Percentiles rank a stretch among this genome's conserved stretches.
These are phyloP conservation scores for Drepanosiphum platanoidis DNA, from an alignment of 2,888 invertebrate genomes.

Conservation along the genomic window DNA sequence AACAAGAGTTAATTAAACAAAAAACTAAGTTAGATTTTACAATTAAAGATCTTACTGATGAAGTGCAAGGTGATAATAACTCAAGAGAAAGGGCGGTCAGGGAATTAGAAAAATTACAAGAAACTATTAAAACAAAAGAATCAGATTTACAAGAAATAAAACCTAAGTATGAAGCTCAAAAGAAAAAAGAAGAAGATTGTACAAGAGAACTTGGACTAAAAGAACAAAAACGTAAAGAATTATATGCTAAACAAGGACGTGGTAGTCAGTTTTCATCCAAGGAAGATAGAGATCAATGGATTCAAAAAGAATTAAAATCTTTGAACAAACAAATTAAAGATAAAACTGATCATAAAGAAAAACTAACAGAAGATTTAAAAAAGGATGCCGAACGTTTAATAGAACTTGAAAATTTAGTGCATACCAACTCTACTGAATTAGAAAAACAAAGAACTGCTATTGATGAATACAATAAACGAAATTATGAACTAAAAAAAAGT, in stretches of 20 bases:
- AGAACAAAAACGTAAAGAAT: slow-evolving; percentile 94
- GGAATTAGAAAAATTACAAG: slow-evolving; percentile 85
- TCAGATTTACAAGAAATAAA: slow-evolving; percentile 88
- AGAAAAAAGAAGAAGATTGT: slow-evolving; percentile 91
- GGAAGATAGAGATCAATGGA: slow-evolving; percentile 96
- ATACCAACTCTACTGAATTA: slow-evolving; percentile 72
- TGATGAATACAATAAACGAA: slow-evolving; percentile 94
- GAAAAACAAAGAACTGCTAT: slow-evolving; percentile 91
- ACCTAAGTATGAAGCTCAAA: slow-evolving; percentile 93
- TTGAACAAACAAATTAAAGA: slow-evolving; percentile 94
- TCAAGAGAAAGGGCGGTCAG: slow-evolving; percentile 85
- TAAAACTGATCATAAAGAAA: slow-evolving; percentile 90
- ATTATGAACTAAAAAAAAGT: slow-evolving; percentile 93
- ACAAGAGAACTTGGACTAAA: slow-evolving; percentile 89
- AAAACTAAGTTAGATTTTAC: slow-evolving; percentile 94
- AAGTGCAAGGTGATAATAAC: slow-evolving; percentile 94
- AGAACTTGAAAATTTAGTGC: slow-evolving; percentile 70
- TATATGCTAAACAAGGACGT: slow-evolving; percentile 97
- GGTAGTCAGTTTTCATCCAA: slow-evolving; percentile 95
- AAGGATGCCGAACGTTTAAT: slow-evolving; percentile 85
- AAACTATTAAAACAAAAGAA: slow-evolving; percentile 90
- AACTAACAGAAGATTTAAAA: slow-evolving; percentile 87
- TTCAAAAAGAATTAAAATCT: slow-evolving; percentile 91
- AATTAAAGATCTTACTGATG: slow-evolving; percentile 94
- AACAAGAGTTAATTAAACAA: slow-evolving; percentile 90